Base-by-base conservation (phyloP, 2,888 invertebrate genomes). In the Melinaea menophilus region DNA sequence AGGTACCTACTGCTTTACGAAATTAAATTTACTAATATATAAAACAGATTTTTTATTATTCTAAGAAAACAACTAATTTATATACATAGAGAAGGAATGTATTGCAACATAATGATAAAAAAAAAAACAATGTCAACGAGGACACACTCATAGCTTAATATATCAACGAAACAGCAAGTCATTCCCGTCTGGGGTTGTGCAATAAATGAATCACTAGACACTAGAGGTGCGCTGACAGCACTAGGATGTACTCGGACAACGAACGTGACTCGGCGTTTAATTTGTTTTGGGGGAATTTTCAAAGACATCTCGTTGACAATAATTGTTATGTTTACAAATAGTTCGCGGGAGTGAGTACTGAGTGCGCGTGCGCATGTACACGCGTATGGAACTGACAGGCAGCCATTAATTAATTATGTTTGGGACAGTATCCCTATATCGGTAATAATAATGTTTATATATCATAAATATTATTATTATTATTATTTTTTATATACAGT, bases 201-300 rank as follows among this genome's bases (percentile, higher is more conserved):
- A 66, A 65, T 59, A 64, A 55, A 59, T 69, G 67, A 69, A 68
- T 71, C 69, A 67, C 70, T 71, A 70, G 13, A 54, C 69, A 67
- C 70, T 71, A 70, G 13, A 54, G 63, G 71, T 71, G 72, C 70
- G 61, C 60, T 51, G 54, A 64, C 54, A 55, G 59, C 56, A 34
- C 63, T 63, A 65, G 61, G 22, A 54, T 51, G 34, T 35, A 34
- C 55, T 47, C 47, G 47, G 9, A 61, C 61, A 67, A 63, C 51
- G 7, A 62, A 64, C 67, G 65, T 67, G 69, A 69, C 69, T 65
- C 35, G 61, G 54, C 63, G 57, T 67, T 65, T 62, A 46, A 11
- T 46, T 7, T 48, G n/a, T 48, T 48, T 22, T 4, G 4, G 48
- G 22, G 22, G 22, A 22, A 48, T 48, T 22, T 37, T 37, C 37